A percentile compares a stretch with the other conserved stretches of the same genome.
These are phyloP conservation scores for Elysia chlorotica DNA, from an alignment of 1,140 invertebrate species.

Conservation along the genomic window DNA sequence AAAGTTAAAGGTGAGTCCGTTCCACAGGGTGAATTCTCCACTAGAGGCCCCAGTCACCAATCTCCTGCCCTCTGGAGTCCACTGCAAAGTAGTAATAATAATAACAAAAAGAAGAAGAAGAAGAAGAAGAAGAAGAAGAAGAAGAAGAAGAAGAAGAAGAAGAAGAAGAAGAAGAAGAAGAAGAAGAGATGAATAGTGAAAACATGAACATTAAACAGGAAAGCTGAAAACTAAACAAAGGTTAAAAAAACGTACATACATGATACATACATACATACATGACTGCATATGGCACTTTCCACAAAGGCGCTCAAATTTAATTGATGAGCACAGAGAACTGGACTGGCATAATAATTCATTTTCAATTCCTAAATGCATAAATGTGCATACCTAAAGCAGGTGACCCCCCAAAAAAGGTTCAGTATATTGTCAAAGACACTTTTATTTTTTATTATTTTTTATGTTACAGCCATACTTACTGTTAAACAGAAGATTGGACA, in stretches of 20 bases:
- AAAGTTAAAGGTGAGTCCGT: constrained; percentile 99
- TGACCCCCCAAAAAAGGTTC: not conserved
- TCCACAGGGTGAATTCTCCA: constrained; percentile 99
- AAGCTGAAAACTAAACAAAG: not conserved
- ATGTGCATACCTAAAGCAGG: not conserved
- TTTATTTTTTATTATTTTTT: not conserved
- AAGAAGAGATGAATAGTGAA: not conserved
- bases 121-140: not conserved
- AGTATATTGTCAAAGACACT: not conserved
- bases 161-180: not conserved
- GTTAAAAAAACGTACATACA: not conserved
- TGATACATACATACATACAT: too few species aligned
- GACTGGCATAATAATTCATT: too few species aligned
- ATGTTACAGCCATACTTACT: constrained; percentile 63
- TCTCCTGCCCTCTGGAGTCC: constrained; percentile 98
- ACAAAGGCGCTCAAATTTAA: too few species aligned
- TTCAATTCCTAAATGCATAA: too few species aligned
- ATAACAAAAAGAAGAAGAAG: not conserved
- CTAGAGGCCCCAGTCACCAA: constrained; percentile 98
- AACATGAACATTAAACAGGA: not conserved
- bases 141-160: not conserved
- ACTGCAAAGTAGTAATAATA: too few species aligned
- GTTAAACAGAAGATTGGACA: constrained; percentile 98
- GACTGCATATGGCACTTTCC: too few species aligned
- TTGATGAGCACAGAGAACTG: too few species aligned